A percentile compares a stretch with the other conserved stretches of the same genome.
Evolutionary conservation across 2,888 invertebrate species (phyloP).

Genomic region (Thumatha senex): DNA sequence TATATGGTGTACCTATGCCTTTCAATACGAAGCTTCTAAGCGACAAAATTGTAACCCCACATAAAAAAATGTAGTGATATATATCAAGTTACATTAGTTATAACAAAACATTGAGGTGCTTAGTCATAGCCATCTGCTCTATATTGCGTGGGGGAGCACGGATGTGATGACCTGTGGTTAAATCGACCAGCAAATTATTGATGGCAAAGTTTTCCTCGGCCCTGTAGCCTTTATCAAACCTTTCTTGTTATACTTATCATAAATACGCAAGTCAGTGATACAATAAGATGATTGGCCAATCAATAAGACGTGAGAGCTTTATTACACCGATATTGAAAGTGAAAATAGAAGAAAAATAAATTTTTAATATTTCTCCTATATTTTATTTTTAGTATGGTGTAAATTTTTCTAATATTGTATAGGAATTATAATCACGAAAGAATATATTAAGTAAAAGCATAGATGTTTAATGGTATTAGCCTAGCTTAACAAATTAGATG

Average conservation of each 20-base stretch:
- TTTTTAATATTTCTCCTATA: background rate
- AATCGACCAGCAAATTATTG: conserved; percentile 3
- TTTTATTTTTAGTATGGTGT: no score
- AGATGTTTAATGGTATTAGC: no score
- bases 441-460: no score
- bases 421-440: no score
- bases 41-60: no score
- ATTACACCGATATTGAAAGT: background rate
- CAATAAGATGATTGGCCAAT: background rate
- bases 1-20: no score
- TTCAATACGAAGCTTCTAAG: no score
- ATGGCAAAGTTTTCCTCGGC: background rate
- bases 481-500: no score
- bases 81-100: background rate
- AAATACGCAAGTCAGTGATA: background rate
- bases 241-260: background rate
- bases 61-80: background rate
- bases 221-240: background rate
- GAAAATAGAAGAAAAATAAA: background rate
- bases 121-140: conserved; percentile 22
- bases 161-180: conserved; percentile 20
- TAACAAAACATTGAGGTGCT: background rate
- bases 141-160: conserved; percentile 16
- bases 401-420: no score
- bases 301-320: background rate